Conservation (phyloP, 2,113 vertebrate species). For the Pan paniscus region DNA sequence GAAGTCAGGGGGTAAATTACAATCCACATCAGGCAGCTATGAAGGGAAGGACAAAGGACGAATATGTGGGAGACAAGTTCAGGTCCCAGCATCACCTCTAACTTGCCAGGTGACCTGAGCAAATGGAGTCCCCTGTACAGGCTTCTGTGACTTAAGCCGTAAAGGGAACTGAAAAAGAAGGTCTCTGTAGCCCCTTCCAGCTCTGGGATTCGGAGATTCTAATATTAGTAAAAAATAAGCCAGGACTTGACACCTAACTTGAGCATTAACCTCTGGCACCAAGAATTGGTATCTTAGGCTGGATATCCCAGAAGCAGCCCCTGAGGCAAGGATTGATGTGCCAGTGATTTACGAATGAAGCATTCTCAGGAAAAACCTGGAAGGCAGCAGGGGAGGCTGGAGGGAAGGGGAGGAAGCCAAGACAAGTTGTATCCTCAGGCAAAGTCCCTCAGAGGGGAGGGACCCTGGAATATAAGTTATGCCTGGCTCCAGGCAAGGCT, state of each 20-base stretch:
- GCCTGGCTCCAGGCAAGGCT: neutral
- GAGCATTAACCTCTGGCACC: neutral
- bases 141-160: neutral
- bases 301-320: neutral
- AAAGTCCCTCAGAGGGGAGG: neutral
- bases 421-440: neutral
- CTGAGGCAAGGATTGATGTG: neutral
- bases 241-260: neutral
- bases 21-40: slow-evolving; percentile 24
- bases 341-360: neutral
- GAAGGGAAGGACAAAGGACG: neutral
- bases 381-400: neutral
- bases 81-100: neutral
- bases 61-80: neutral
- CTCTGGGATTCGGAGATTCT: neutral
- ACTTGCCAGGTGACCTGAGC: neutral
- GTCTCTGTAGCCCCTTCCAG: neutral
- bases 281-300: neutral
- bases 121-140: neutral
- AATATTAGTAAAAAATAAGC: neutral
- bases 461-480: neutral
- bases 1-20: slow-evolving; percentile 52
- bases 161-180: neutral
- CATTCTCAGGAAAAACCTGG: neutral
- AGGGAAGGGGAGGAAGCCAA: neutral